Conservation (phyloP, 2,888 invertebrate genomes). For the Drosophila antonietae region DNA sequence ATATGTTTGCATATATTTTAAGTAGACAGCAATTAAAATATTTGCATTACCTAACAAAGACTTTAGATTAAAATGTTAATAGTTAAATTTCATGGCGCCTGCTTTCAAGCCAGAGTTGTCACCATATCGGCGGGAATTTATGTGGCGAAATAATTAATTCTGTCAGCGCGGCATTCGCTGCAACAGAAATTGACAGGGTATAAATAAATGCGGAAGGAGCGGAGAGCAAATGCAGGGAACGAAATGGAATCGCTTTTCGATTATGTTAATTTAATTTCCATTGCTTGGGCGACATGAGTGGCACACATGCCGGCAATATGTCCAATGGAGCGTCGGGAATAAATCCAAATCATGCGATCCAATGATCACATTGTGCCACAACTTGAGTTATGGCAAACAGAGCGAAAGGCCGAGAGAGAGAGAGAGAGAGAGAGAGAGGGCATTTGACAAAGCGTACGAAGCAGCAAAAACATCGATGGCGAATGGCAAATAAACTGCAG, state of each 20-base stretch:
- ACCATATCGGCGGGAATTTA: slow-evolving; percentile 60
- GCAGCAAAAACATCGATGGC: slow-evolving; percentile 60
- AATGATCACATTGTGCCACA: slow-evolving; percentile 77
- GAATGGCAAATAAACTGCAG: slow-evolving; percentile 69
- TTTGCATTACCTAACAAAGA: neutral
- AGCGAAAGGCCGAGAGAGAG: neutral
- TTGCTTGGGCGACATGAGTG: slow-evolving; percentile 66
- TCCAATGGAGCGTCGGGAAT: slow-evolving; percentile 76
- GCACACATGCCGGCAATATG: slow-evolving; percentile 80
- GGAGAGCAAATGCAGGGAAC: slow-evolving; percentile 39
- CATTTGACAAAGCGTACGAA: slow-evolving; percentile 46
- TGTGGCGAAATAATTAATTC: slow-evolving; percentile 81
- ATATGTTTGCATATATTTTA: too few species aligned
- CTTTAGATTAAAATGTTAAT: neutral
- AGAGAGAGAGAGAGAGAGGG: slow-evolving; percentile 1
- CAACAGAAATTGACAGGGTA: slow-evolving; percentile 64
- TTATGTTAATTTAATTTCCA: slow-evolving; percentile 79
- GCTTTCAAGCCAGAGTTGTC: slow-evolving; percentile 30
- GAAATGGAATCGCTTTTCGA: slow-evolving; percentile 73
- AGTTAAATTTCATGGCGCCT: slow-evolving; percentile 12
- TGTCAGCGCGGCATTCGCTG: slow-evolving; percentile 64
- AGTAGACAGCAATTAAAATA: neutral
- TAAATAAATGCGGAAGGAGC: slow-evolving; percentile 55
- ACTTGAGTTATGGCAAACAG: slow-evolving; percentile 74
- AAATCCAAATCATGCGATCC: slow-evolving; percentile 81